phyloP scores from a whole-genome alignment of 1,140 invertebrate genomes.

The Teleogryllus occipitalis region DNA sequence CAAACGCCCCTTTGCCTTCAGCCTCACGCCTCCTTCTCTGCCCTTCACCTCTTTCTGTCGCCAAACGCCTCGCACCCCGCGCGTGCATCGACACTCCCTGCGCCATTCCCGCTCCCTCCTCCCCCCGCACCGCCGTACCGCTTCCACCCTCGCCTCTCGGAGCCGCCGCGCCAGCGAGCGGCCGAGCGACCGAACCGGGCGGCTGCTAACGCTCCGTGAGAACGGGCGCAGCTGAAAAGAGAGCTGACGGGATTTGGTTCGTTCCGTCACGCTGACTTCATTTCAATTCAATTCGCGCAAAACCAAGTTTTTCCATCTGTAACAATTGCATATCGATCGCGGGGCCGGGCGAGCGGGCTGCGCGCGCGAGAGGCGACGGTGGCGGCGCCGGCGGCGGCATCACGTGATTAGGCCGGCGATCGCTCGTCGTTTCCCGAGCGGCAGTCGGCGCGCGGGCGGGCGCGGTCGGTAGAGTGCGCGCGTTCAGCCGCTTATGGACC shows the following conservation, averaged over 20 bases:
- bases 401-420: neutral
- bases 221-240: slow-evolving; percentile 12
- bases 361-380: neutral
- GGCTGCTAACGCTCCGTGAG: slow-evolving; percentile 11
- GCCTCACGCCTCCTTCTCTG: no score
- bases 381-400: neutral
- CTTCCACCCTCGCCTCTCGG: neutral
- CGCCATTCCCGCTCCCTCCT: no score
- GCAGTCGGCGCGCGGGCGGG: no score
- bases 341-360: neutral
- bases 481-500: neutral
- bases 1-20: no score
- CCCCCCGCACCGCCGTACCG: no score
- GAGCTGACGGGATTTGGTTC: slow-evolving; percentile 5
- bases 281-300: slow-evolving; percentile 15
- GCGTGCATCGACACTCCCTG: no score
- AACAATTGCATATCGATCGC: slow-evolving; percentile 12
- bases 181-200: neutral
- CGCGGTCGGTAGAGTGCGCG: neutral
- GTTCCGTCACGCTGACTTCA: slow-evolving; percentile 17
- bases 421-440: neutral
- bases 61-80: no score
- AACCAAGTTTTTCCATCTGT: slow-evolving; percentile 16
- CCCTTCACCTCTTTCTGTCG: neutral
- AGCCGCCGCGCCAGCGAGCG: neutral